Percentiles rank a stretch among this genome's conserved stretches.
These are phyloP conservation scores for Rutpela maculata DNA, from an alignment of 2,888 invertebrate species.

Conservation along the genomic window DNA sequence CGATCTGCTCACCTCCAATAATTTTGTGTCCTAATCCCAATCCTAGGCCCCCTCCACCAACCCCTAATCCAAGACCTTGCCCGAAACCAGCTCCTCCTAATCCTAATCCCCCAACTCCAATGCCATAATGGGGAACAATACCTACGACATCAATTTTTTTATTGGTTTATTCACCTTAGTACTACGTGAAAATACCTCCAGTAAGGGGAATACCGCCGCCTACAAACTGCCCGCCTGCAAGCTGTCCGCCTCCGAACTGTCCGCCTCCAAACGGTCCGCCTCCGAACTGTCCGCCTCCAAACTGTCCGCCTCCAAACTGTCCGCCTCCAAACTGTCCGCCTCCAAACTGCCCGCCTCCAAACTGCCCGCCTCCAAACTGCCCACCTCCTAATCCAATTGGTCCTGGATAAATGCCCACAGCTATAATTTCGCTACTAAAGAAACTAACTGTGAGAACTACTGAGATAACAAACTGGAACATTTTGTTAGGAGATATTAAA, in stretches of 20 bases:
- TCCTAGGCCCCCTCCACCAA: conserved; percentile 48
- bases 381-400: conserved; percentile 8
- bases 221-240: conserved; percentile 9
- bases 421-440: not conserved
- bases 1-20: conserved; percentile 72
- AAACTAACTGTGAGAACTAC: conserved; percentile 8
- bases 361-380: conserved; percentile 48
- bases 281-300: conserved; percentile 20
- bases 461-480: conserved; percentile 19
- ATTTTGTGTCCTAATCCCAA: conserved; percentile 44
- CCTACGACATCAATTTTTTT: not conserved
- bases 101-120: conserved; percentile 58
- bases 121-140: conserved; percentile 71
- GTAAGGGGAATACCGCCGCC: conserved; percentile 58
- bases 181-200: conserved; percentile 54
- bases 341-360: no score
- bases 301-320: not conserved
- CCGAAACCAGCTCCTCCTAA: conserved; percentile 63
- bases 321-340: not conserved
- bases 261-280: conserved; percentile 13
- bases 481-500: not conserved
- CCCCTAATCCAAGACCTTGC: conserved; percentile 10
- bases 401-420: not conserved
- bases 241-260: no score
- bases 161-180: not conserved